phyloP scores from a whole-genome alignment of 2,888 invertebrate species.

The Chalcis sispes region DNA sequence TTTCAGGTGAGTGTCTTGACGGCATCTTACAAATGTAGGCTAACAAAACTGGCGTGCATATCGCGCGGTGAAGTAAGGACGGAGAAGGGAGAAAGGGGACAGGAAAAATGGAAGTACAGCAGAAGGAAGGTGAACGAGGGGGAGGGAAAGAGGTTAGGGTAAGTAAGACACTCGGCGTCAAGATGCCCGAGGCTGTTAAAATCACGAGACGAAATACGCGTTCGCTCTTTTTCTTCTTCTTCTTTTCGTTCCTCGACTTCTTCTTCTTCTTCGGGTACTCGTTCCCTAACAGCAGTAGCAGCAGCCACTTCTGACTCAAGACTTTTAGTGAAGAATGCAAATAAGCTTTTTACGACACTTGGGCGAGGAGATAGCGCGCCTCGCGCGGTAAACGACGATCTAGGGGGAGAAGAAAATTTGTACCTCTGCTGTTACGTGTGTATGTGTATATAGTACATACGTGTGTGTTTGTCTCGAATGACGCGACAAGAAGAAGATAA shows the following conservation, averaged over 20 bases:
- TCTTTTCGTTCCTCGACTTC: not conserved
- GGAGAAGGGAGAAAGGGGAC: not conserved
- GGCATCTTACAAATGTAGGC: no score
- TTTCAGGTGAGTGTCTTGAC: conserved; percentile 38
- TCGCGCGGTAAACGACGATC: not conserved
- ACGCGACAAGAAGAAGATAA: no score
- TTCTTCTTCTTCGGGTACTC: not conserved
- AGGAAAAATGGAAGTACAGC: no score
- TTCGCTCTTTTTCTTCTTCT: not conserved
- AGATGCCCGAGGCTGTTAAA: conserved; percentile 29
- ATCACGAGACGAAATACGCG: conserved; percentile 22
- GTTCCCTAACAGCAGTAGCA: no score
- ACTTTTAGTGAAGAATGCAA: conserved; percentile 39
- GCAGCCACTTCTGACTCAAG: conserved; percentile 9
- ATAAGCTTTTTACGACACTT: conserved; percentile 48
- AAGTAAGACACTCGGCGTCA: conserved; percentile 41
- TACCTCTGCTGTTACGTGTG: no score
- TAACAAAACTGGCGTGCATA: no score
- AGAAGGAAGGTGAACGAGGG: not conserved
- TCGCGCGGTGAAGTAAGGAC: no score
- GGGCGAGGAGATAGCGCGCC: not conserved
- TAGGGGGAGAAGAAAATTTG: conserved; percentile 9
- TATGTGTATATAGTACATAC: no score
- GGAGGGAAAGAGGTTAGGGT: conserved; percentile 25
- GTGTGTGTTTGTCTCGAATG: no score